phyloP scores from a whole-genome alignment of 1,140 invertebrate genomes.

The Drosophila burlai region DNA sequence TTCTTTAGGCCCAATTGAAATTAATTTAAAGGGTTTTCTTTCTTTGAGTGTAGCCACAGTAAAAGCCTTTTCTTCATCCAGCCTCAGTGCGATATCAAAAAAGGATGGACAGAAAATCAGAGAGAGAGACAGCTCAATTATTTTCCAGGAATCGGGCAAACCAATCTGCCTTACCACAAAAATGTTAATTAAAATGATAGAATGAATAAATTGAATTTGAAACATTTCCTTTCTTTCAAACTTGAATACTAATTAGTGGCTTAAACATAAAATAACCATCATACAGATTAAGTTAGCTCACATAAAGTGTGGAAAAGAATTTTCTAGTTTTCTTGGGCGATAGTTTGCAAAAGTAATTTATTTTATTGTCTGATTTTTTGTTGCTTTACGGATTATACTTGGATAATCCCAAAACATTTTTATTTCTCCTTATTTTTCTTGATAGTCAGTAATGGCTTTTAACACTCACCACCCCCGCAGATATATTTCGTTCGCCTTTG shows the following conservation, averaged over 20 bases:
- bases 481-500: constrained; percentile 8
- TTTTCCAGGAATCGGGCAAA: background rate
- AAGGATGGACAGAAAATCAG: constrained; percentile 2
- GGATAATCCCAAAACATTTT: constrained; percentile 5
- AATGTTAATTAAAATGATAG: constrained; percentile 17
- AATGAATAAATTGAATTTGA: constrained; percentile 1
- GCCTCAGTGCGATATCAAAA: constrained; percentile 1
- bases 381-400: background rate
- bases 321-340: background rate
- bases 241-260: background rate
- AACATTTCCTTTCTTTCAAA: no score
- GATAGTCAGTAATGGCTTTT: constrained; percentile 7
- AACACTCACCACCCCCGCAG: constrained; percentile 1
- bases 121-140: constrained; percentile 15
- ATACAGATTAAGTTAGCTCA: background rate
- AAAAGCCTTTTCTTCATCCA: constrained; percentile 3
- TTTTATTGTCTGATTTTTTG: constrained; percentile 10
- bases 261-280: background rate
- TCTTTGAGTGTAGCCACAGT: background rate
- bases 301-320: background rate
- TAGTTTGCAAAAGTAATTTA: constrained; percentile 5
- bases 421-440: background rate
- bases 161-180: background rate
- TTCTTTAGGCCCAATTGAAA: no score
- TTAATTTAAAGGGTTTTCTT: background rate